Conservation (phyloP, 2,888 invertebrate species). For the Callimorpha dominula region DNA sequence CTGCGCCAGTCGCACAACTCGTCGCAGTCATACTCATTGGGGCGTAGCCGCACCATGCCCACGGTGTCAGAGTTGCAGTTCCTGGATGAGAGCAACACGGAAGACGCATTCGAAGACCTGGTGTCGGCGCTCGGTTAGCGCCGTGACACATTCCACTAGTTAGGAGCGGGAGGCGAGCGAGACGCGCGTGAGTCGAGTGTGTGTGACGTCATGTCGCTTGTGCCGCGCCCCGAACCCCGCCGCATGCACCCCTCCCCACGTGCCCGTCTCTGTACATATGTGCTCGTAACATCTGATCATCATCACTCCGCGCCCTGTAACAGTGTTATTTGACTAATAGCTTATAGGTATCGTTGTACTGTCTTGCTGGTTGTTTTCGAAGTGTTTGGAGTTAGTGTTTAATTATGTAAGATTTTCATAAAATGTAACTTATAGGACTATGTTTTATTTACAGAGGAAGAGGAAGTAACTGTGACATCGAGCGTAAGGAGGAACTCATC, state of each 20-base stretch:
- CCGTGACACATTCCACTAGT: conserved; percentile 80
- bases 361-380: conserved; percentile 79
- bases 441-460: conserved; percentile 74
- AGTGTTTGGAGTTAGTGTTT: conserved; percentile 67
- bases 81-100: conserved; percentile 93
- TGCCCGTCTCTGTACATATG: conserved; percentile 73
- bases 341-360: conserved; percentile 78
- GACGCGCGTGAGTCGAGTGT: conserved; percentile 86
- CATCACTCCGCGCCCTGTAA: conserved; percentile 74
- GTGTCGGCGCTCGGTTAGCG: conserved; percentile 88
- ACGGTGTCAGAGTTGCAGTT: conserved; percentile 89
- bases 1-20: conserved; percentile 67
- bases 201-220: conserved; percentile 81
- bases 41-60: conserved; percentile 92
- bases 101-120: conserved; percentile 95
- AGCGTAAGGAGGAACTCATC: conserved; percentile 84
- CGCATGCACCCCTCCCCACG: conserved; percentile 45
- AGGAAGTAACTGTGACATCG: conserved; percentile 81
- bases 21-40: conserved; percentile 81
- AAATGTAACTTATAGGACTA: conserved; percentile 20
- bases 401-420: conserved; percentile 21
- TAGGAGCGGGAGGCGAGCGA: conserved; percentile 80
- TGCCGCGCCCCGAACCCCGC: conserved; percentile 65
- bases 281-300: conserved; percentile 74
- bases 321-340: conserved; percentile 84